Conservation (phyloP, 1,140 invertebrate species). For the Drepana arcuata region DNA sequence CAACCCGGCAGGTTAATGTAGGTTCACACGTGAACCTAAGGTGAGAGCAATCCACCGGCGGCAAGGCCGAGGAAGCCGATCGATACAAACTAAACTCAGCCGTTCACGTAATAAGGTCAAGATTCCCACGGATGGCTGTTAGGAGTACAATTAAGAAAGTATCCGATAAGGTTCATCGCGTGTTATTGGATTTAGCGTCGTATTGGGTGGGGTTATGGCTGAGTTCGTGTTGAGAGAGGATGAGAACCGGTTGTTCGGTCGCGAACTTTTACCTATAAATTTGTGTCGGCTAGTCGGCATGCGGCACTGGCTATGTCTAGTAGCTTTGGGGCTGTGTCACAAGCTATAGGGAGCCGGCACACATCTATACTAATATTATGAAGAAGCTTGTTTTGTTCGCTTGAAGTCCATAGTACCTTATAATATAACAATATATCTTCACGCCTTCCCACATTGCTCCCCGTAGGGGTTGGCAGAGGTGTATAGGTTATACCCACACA, state of each 20-base stretch:
- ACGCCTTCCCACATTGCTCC: too few species aligned
- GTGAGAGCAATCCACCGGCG: slow-evolving; percentile 65
- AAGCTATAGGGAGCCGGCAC: too few species aligned
- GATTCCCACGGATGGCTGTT: slow-evolving; percentile 27
- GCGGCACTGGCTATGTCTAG: slow-evolving; percentile 29
- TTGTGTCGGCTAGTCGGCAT: slow-evolving; percentile 53
- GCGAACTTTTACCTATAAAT: slow-evolving; percentile 72
- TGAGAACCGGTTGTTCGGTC: slow-evolving; percentile 53
- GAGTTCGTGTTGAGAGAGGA: slow-evolving; percentile 21
- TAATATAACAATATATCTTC: too few species aligned
- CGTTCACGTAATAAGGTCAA: slow-evolving; percentile 37
- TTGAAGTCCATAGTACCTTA: too few species aligned
- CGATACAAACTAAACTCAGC: slow-evolving; percentile 36
- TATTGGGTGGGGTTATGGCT: slow-evolving; percentile 30
- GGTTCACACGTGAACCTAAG: slow-evolving; percentile 67
- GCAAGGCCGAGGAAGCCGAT: slow-evolving; percentile 52
- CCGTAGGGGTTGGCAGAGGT: too few species aligned
- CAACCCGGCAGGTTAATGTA: slow-evolving; percentile 61
- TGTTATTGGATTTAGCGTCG: slow-evolving; percentile 31
- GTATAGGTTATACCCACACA: too few species aligned
- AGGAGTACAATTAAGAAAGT: slow-evolving; percentile 68
- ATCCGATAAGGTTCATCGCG: slow-evolving; percentile 46
- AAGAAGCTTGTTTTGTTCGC: too few species aligned
- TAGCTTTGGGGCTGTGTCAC: slow-evolving; percentile 19
- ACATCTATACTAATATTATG: too few species aligned